These are phyloP conservation scores for Drosophila austrosaltans DNA, from an alignment of 2,888 invertebrate genomes.

Conservation along the genomic window DNA sequence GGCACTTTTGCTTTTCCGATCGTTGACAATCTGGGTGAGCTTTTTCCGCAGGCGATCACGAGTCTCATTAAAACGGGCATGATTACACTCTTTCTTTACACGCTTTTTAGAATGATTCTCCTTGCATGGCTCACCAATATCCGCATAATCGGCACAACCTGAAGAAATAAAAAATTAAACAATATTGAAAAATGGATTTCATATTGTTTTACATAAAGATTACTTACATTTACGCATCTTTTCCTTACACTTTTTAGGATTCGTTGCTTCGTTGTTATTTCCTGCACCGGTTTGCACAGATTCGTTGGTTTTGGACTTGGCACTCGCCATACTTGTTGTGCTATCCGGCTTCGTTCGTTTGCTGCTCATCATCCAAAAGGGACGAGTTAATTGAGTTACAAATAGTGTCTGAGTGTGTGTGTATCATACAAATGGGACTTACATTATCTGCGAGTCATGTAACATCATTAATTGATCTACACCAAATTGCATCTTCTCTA, in stretches of 20 bases:
- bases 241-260: slow-evolving; percentile 76
- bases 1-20: slow-evolving; percentile 76
- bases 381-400: not conserved
- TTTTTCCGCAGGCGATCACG: slow-evolving; percentile 83
- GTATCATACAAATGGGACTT: slow-evolving; percentile 28
- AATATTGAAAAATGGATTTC: too few relatives aligned
- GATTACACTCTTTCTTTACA: slow-evolving; percentile 82
- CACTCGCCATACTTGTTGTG: slow-evolving; percentile 47
- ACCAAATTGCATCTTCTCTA: slow-evolving; percentile 78
- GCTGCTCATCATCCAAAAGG: slow-evolving; percentile 21
- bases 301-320: slow-evolving; percentile 58
- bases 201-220: not conserved
- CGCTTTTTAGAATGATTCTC: slow-evolving; percentile 83
- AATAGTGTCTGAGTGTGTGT: not conserved
- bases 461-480: slow-evolving; percentile 78
- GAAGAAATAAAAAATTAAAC: too few relatives aligned
- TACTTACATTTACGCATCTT: slow-evolving; percentile 81
- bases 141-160: slow-evolving; percentile 81
- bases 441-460: slow-evolving; percentile 73
- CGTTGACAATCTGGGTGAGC: slow-evolving; percentile 80
- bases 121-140: slow-evolving; percentile 81
- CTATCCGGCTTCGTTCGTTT: slow-evolving; percentile 71
- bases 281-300: slow-evolving; percentile 56
- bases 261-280: slow-evolving; percentile 65
- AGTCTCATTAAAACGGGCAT: slow-evolving; percentile 83